A percentile compares a stretch with the other conserved stretches of the same genome.
phyloP scores from a whole-genome alignment of 2,797 vertebrate species.

The Scyliorhinus canicula region DNA sequence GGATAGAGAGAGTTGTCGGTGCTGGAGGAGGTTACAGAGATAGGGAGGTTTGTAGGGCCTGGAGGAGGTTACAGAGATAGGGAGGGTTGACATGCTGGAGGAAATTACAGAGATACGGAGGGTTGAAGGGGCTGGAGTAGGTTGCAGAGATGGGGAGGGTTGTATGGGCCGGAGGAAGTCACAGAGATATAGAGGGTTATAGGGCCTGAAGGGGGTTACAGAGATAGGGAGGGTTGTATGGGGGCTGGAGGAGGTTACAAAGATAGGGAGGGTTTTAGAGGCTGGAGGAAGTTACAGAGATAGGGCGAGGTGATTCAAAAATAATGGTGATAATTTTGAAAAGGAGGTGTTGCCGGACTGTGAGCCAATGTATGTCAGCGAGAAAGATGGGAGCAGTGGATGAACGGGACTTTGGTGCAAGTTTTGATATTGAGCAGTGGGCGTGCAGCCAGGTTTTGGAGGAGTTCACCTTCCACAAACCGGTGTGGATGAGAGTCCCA shows the following conservation, averaged over 20 bases:
- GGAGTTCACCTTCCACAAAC: too few relatives aligned
- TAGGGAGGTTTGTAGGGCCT: background rate
- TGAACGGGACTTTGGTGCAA: too few relatives aligned
- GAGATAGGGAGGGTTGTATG: background rate
- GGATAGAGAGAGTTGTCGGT: background rate
- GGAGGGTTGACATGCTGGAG: background rate
- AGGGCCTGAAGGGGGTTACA: background rate
- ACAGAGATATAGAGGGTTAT: background rate
- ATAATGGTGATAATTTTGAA: too few relatives aligned
- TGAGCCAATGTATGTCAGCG: too few relatives aligned
- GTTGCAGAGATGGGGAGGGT: background rate
- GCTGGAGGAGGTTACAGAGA: too few relatives aligned
- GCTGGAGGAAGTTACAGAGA: background rate
- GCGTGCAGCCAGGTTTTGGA: too few relatives aligned
- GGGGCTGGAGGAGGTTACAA: background rate
- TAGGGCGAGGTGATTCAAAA: background rate
- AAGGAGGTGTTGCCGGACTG: too few relatives aligned
- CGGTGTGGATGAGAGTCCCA: too few relatives aligned
- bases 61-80: background rate
- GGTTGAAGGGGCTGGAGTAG: background rate
- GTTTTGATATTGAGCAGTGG: too few relatives aligned
- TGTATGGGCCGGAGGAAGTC: background rate
- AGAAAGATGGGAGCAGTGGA: too few relatives aligned
- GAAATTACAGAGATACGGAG: background rate
- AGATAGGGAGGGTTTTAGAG: background rate